A percentile compares a stretch with the other conserved stretches of the same genome.
phyloP scores from a whole-genome alignment of 2,797 vertebrate genomes.

The Amblyopsis hoosieri region DNA sequence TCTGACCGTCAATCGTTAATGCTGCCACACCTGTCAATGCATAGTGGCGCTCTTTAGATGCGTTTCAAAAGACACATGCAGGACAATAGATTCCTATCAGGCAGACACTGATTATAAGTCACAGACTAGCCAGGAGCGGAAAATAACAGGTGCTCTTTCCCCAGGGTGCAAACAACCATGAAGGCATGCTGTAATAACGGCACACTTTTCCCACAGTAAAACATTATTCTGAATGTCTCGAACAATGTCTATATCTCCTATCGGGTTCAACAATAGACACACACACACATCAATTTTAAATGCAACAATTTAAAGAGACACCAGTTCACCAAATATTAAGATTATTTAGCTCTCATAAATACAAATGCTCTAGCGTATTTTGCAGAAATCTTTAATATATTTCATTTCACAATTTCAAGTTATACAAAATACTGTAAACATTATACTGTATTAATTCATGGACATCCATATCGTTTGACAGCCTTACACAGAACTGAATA shows the following conservation, averaged over 20 bases:
- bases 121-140: neutral
- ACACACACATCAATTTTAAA: too few species aligned
- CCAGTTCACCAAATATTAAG: too few species aligned
- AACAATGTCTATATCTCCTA: neutral
- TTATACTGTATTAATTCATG: too few species aligned
- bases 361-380: too few species aligned
- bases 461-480: too few species aligned
- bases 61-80: slow-evolving; percentile 29
- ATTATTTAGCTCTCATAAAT: too few species aligned
- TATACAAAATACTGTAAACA: too few species aligned
- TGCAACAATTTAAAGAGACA: too few species aligned
- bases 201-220: slow-evolving; percentile 15
- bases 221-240: neutral
- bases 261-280: too few species aligned
- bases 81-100: slow-evolving; percentile 25
- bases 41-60: slow-evolving; percentile 8
- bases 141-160: slow-evolving; percentile 44
- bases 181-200: slow-evolving; percentile 20
- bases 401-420: too few species aligned
- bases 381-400: too few species aligned
- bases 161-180: slow-evolving; percentile 38
- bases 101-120: slow-evolving; percentile 39
- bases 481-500: too few species aligned
- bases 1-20: slow-evolving; percentile 13
- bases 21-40: neutral